Conservation (phyloP, 2,797 vertebrate genomes). For the Schizopygopsis malacanthus region DNA sequence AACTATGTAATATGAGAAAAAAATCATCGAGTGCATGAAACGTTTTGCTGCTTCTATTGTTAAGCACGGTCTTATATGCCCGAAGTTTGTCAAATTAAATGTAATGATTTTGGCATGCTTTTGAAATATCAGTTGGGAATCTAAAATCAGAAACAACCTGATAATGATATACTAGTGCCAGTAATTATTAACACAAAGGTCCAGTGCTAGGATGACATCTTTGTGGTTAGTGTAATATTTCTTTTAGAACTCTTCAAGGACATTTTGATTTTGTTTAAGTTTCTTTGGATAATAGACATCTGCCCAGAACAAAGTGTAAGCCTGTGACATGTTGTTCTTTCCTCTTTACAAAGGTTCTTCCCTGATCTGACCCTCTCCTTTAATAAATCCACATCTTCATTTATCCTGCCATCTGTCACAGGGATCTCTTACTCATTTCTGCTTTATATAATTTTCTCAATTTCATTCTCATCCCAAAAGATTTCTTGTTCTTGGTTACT, state of each 20-base stretch:
- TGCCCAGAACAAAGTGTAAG: conserved; percentile 12
- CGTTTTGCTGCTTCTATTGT: no score
- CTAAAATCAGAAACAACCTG: no score
- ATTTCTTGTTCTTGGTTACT: neutral
- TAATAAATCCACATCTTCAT: conserved; percentile 68
- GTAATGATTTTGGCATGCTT: no score
- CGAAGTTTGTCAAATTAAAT: no score
- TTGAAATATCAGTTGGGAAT: no score
- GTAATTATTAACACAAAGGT: neutral
- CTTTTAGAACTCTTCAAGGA: neutral
- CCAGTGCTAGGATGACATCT: neutral
- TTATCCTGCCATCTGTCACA: conserved; percentile 68
- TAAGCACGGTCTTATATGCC: no score
- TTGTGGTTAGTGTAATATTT: neutral
- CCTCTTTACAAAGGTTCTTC: conserved; percentile 42
- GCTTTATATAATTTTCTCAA: conserved; percentile 24
- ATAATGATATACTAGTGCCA: neutral
- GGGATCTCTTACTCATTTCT: conserved; percentile 37
- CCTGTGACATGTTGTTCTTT: conserved; percentile 50
- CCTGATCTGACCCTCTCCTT: conserved; percentile 51
- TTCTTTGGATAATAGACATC: conserved; percentile 3
- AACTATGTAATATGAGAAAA: no score
- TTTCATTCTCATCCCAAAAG: conserved; percentile 33
- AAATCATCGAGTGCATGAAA: no score
- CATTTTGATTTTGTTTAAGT: neutral